Evolutionary conservation across 2,888 invertebrate species (phyloP).

Genomic region (Drosophila quinaria): DNA sequence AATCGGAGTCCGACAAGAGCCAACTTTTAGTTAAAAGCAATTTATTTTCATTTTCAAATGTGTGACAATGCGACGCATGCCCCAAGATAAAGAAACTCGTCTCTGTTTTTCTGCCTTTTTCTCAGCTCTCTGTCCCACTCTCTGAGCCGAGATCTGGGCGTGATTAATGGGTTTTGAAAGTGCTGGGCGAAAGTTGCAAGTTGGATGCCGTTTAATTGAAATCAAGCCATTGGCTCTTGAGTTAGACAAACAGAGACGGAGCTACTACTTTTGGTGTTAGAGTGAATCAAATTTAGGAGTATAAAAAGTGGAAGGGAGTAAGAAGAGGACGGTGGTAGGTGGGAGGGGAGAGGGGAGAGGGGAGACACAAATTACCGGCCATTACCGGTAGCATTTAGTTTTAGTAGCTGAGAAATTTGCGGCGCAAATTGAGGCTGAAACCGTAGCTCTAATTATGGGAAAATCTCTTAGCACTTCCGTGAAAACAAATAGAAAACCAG

Average conservation of each 20-base stretch:
- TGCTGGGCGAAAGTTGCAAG: constrained; percentile 72
- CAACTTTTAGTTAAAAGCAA: constrained; percentile 57
- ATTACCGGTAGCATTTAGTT: constrained; percentile 77
- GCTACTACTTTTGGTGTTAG: background rate
- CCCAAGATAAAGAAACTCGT: constrained; percentile 56
- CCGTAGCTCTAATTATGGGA: constrained; percentile 78
- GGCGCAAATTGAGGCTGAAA: constrained; percentile 61
- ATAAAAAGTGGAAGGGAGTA: background rate
- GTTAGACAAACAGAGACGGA: constrained; percentile 2
- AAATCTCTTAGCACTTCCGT: constrained; percentile 71
- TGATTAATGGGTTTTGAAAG: constrained; percentile 74
- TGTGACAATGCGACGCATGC: constrained; percentile 80
- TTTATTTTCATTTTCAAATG: constrained; percentile 77
- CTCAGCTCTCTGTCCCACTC: background rate
- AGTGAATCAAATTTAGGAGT: background rate
- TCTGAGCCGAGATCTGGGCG: constrained; percentile 34
- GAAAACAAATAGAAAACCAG: constrained; percentile 56
- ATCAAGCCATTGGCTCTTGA: constrained; percentile 53
- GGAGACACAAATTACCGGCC: constrained; percentile 59
- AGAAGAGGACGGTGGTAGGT: too few species aligned
- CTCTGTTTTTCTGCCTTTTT: background rate
- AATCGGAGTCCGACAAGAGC: constrained; percentile 10
- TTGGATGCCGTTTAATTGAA: constrained; percentile 68
- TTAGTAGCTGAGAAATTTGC: constrained; percentile 78
- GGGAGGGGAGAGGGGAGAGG: background rate